Percentiles rank a stretch among this genome's conserved stretches.
Evolutionary conservation across 2,888 invertebrate genomes (phyloP).

Genomic region (Onthophagus sagittarius): DNA sequence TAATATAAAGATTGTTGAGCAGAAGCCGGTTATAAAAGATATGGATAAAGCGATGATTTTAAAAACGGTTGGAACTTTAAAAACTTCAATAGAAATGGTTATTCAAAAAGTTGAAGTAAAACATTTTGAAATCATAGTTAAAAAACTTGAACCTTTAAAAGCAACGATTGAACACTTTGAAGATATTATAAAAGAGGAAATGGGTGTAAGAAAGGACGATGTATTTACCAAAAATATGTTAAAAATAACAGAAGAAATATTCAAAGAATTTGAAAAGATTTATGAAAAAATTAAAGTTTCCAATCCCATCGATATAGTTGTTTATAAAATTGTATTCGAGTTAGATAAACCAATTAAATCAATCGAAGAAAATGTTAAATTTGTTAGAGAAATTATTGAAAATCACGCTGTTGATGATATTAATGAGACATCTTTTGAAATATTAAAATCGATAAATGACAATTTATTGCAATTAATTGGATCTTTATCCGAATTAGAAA

Average conservation of each 20-base stretch:
- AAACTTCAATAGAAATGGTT: conserved; percentile 18
- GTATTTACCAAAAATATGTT: not conserved
- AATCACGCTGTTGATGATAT: conserved; percentile 18
- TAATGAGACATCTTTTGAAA: not conserved
- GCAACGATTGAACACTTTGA: conserved; percentile 23
- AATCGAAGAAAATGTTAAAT: conserved; percentile 11
- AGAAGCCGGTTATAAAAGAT: conserved; percentile 20
- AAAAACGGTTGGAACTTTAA: conserved; percentile 20
- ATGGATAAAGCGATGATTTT: conserved; percentile 13
- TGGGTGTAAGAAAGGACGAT: conserved; percentile 13
- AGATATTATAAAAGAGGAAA: conserved; percentile 16
- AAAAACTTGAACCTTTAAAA: conserved; percentile 22
- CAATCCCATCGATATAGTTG: conserved; percentile 18
- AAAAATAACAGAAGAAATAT: not conserved
- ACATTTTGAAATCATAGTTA: conserved; percentile 9
- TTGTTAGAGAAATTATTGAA: conserved; percentile 17
- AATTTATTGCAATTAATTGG: conserved; percentile 6
- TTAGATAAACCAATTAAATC: conserved; percentile 20
- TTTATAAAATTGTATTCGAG: conserved; percentile 16
- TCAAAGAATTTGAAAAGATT: conserved; percentile 4
- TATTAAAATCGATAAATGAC: conserved; percentile 6
- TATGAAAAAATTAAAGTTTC: not conserved
- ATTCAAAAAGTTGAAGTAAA: not conserved
- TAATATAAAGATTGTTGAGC: conserved; percentile 16
- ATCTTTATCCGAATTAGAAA: conserved; percentile 2